A percentile compares a stretch with the other conserved stretches of the same genome.
Evolutionary conservation across 2,113 vertebrate species (phyloP).

Genomic region (Oplegnathus fasciatus): DNA sequence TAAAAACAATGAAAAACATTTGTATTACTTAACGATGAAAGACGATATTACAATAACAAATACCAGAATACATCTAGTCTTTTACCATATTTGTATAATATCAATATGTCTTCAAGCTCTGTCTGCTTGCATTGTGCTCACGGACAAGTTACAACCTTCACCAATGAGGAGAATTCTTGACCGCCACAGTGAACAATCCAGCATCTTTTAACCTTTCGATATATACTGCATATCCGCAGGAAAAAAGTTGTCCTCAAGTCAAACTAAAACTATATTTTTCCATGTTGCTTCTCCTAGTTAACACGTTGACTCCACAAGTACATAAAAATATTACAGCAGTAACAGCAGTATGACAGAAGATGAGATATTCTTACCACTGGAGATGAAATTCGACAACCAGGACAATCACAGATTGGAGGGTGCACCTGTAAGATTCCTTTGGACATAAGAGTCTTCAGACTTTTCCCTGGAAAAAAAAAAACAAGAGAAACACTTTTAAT

Average conservation of each 20-base stretch:
- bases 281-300: background rate
- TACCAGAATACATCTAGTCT: background rate
- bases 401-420: constrained; percentile 99
- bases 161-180: background rate
- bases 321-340: background rate
- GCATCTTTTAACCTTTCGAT: background rate
- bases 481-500: constrained; percentile 27
- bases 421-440: constrained; percentile 99
- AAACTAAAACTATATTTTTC: background rate
- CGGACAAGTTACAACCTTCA: constrained; percentile 11
- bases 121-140: background rate
- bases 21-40: background rate
- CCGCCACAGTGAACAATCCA: background rate
- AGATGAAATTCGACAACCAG: constrained; percentile 99
- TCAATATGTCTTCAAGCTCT: background rate
- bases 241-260: background rate
- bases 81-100: background rate
- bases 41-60: background rate
- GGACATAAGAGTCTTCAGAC: constrained; percentile 99
- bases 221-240: background rate
- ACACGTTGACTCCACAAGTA: background rate
- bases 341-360: background rate
- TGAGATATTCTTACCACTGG: constrained; percentile 93
- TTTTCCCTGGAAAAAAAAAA: constrained; percentile 90
- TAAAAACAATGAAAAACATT: background rate